phyloP scores from a whole-genome alignment of 2,113 vertebrate genomes.

The Eira barbara region DNA sequence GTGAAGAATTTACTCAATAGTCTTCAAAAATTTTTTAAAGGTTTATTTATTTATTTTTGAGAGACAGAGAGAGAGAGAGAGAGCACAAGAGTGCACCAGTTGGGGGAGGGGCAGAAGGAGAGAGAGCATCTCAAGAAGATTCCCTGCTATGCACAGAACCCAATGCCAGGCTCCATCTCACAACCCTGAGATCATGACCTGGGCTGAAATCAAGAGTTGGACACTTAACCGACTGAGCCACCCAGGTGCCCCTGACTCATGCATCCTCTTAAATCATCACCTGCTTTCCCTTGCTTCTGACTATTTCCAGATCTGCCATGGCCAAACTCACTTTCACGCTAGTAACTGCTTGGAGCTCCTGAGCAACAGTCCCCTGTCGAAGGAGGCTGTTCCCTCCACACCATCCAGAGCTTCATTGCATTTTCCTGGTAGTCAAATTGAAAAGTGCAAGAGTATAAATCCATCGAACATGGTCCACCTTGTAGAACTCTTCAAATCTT shows the following conservation, averaged over 20 bases:
- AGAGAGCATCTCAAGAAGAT: neutral
- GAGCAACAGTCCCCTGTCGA: neutral
- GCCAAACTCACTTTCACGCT: neutral
- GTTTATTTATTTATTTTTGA: neutral
- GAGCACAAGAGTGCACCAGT: neutral
- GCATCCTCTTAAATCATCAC: neutral
- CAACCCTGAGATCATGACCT: neutral
- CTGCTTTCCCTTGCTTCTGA: neutral
- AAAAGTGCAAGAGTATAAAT: neutral
- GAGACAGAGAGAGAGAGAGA: neutral
- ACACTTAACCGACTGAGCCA: neutral
- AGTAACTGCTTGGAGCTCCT: neutral
- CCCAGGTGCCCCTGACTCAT: neutral
- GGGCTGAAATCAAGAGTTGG: neutral
- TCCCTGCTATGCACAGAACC: neutral
- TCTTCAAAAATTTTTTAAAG: neutral
- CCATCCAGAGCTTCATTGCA: neutral
- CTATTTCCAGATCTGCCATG: neutral
- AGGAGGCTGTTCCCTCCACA: neutral
- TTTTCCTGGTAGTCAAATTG: neutral
- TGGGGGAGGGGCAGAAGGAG: neutral
- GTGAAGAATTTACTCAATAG: neutral
- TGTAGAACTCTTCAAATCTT: neutral
- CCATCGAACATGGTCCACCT: neutral
- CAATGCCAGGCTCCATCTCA: neutral